Percentiles rank a stretch among this genome's conserved stretches.
These are phyloP conservation scores for Ivindomyrus marchei DNA, from an alignment of 2,113 vertebrate genomes.

Conservation along the genomic window DNA sequence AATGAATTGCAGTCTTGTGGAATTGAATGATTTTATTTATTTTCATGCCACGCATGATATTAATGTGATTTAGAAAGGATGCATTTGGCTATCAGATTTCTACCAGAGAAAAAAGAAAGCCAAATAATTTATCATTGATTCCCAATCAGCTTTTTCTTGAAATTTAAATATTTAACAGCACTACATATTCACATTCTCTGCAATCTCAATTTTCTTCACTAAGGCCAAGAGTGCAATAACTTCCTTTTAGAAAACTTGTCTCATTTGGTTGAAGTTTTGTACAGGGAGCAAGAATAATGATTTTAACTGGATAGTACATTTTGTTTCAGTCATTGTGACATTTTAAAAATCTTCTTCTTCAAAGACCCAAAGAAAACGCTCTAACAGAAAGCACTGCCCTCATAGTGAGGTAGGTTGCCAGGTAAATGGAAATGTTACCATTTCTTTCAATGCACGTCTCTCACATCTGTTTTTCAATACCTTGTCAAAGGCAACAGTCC, in stretches of 20 bases:
- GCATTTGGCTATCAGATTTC: not conserved
- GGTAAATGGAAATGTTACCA: conserved; percentile 59
- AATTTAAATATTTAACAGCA: not conserved
- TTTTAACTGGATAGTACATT: conserved; percentile 38
- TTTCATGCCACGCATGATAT: not conserved
- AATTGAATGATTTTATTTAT: not conserved
- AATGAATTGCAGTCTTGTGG: not conserved
- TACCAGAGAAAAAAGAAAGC: not conserved
- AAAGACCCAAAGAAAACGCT: conserved; percentile 46
- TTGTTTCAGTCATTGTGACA: conserved; percentile 52
- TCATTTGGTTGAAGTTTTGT: not conserved
- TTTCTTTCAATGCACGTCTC: conserved; percentile 39
- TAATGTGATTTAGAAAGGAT: not conserved
- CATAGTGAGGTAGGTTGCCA: conserved; percentile 47
- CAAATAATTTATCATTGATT: not conserved
- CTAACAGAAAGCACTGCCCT: conserved; percentile 47
- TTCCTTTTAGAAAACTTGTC: conserved; percentile 21
- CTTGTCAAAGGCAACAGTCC: conserved; percentile 27
- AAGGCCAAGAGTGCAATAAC: not conserved
- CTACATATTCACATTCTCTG: not conserved
- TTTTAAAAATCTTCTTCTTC: conserved; percentile 54
- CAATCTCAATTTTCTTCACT: not conserved
- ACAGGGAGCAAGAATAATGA: conserved; percentile 14
- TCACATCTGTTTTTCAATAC: conserved; percentile 38
- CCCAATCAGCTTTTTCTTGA: not conserved